Percentiles rank a stretch among this genome's conserved stretches.
phyloP scores from a whole-genome alignment of 1,140 invertebrate genomes.

The Macrosteles quadrilineatus region DNA sequence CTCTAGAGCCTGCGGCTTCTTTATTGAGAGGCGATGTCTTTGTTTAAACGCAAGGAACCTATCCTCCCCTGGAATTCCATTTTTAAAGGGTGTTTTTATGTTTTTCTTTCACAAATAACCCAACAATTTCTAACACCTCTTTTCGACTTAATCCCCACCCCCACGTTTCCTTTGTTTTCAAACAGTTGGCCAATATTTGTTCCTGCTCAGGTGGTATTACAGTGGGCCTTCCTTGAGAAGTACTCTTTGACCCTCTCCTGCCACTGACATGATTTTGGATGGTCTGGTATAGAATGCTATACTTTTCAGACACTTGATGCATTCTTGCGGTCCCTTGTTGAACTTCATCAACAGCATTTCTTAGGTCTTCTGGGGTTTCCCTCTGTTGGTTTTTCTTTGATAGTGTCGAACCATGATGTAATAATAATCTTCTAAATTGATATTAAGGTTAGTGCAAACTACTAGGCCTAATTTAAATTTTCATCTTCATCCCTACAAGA shows the following conservation, averaged over 20 bases:
- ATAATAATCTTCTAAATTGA: neutral
- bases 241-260: conserved; percentile 15
- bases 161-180: conserved; percentile 17
- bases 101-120: conserved; percentile 27
- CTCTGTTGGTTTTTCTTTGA: conserved; percentile 19
- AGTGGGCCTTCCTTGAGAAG: conserved; percentile 6
- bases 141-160: conserved; percentile 25
- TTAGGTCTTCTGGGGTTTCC: neutral
- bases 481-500: no score
- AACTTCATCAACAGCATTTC: neutral
- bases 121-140: conserved; percentile 20
- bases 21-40: conserved; percentile 29
- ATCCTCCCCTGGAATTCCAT: conserved; percentile 18
- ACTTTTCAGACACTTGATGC: conserved; percentile 23
- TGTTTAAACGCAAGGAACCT: conserved; percentile 24
- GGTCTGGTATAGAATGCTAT: conserved; percentile 39
- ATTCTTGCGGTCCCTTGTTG: neutral
- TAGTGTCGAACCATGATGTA: conserved; percentile 6
- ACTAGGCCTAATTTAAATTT: no score
- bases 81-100: conserved; percentile 24
- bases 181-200: conserved; percentile 8
- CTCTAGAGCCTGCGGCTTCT: conserved; percentile 45
- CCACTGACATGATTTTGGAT: conserved; percentile 29
- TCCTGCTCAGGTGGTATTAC: conserved; percentile 11
- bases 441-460: no score